Evolutionary conservation across 64 coral and sea anemone species (phyloP).

Genomic region (Pocillopora verrucosa): DNA sequence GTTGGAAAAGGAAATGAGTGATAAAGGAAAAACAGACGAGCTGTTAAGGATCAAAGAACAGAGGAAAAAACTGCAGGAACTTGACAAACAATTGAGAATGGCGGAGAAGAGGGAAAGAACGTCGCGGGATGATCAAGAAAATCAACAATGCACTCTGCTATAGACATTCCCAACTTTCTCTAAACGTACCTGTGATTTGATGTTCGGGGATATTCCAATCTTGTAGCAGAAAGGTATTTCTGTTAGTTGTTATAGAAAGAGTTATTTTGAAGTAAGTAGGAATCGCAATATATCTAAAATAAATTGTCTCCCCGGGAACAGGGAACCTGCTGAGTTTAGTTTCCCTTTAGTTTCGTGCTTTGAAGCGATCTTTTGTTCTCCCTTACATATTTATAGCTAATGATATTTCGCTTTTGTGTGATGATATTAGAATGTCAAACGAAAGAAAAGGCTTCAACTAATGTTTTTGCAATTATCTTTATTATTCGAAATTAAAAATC

Average conservation of each 20-base stretch:
- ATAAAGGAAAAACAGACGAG: slow-evolving; percentile 93
- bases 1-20: slow-evolving; percentile 96
- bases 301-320: background rate
- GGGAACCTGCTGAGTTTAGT: background rate
- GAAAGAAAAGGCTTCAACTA: background rate
- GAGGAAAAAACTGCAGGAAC: slow-evolving; percentile 83
- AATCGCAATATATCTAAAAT: background rate
- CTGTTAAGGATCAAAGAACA: slow-evolving; percentile 94
- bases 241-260: background rate
- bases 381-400: slow-evolving; percentile 10
- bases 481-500: too few relatives aligned
- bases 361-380: background rate
- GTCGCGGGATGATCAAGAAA: slow-evolving; percentile 75
- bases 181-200: background rate
- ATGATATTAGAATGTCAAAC: background rate
- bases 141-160: slow-evolving; percentile 44
- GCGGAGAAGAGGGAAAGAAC: slow-evolving; percentile 71
- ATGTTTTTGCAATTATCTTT: background rate
- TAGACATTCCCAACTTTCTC: background rate
- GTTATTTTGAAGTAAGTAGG: background rate
- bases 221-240: background rate
- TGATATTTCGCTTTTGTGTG: slow-evolving; percentile 13
- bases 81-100: slow-evolving; percentile 93
- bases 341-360: background rate
- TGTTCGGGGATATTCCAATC: too few relatives aligned